Conservation (phyloP, 2,888 invertebrate species). For the Acholoe squamosa region DNA sequence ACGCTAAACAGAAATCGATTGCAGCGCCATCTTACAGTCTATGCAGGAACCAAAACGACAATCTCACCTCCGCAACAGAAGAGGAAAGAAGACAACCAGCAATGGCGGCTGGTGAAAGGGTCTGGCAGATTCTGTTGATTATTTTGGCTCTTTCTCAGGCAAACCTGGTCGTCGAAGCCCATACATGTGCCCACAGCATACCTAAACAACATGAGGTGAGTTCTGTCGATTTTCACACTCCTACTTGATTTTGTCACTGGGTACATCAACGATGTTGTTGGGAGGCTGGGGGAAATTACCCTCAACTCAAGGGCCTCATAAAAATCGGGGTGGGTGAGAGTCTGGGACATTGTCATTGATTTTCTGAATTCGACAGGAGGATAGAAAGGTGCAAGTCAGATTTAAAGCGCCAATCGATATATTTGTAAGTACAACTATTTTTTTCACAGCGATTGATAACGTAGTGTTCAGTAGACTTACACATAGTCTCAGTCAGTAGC, state of each 20-base stretch:
- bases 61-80: not conserved
- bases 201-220: slow-evolving; percentile 53
- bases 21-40: not conserved
- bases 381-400: not conserved
- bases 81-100: not conserved
- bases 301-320: not conserved
- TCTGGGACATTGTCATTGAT: not conserved
- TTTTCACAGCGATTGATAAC: no score
- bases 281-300: no score
- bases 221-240: not conserved
- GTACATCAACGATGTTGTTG: no score
- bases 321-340: no score
- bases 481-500: no score
- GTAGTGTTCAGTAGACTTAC: no score
- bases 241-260: not conserved
- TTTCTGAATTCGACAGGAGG: slow-evolving; percentile 38
- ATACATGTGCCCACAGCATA: slow-evolving; percentile 47
- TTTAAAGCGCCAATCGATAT: not conserved
- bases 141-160: not conserved
- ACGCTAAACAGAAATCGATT: not conserved
- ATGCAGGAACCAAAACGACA: not conserved
- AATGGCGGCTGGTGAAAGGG: not conserved
- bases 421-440: no score
- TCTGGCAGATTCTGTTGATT: not conserved
- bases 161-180: not conserved